phyloP scores from a whole-genome alignment of 2,113 vertebrate genomes.

The Dipodomys spectabilis region DNA sequence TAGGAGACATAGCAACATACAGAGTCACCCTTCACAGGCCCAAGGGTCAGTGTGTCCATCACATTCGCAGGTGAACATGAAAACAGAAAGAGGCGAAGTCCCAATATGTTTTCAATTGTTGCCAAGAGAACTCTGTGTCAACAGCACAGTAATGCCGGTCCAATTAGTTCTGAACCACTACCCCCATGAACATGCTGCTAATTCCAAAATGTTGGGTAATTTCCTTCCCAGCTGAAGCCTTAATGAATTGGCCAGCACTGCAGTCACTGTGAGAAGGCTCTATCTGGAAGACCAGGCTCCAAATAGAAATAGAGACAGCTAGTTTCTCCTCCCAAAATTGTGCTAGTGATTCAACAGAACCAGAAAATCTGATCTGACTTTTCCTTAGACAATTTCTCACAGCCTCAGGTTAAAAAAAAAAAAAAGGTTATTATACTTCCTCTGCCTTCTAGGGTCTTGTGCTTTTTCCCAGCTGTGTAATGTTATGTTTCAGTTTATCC shows the following conservation, averaged over 20 bases:
- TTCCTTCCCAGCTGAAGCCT: slow-evolving; percentile 50
- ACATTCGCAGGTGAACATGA: background rate
- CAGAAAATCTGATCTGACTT: slow-evolving; percentile 5
- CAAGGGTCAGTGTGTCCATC: background rate
- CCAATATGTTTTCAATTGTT: slow-evolving; percentile 43
- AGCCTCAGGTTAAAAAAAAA: background rate
- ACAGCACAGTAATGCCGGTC: background rate
- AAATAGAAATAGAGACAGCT: background rate
- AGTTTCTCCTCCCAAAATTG: background rate
- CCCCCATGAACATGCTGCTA: slow-evolving; percentile 32
- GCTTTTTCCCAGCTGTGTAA: background rate
- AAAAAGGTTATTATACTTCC: background rate
- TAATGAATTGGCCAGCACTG: slow-evolving; percentile 36
- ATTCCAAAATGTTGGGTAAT: slow-evolving; percentile 44
- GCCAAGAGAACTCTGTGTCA: slow-evolving; percentile 7
- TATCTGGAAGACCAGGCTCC: background rate
- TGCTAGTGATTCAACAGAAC: background rate
- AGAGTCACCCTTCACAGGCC: background rate
- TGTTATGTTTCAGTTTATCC: background rate
- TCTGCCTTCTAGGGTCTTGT: background rate
- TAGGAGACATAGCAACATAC: background rate
- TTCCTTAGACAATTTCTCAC: slow-evolving; percentile 11
- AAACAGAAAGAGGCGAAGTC: slow-evolving; percentile 28
- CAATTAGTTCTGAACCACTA: slow-evolving; percentile 55
- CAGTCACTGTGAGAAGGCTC: background rate